A percentile compares a stretch with the other conserved stretches of the same genome.
These are phyloP conservation scores for Idris sp. DNA, from an alignment of 1,140 invertebrate species.

Conservation along the genomic window DNA sequence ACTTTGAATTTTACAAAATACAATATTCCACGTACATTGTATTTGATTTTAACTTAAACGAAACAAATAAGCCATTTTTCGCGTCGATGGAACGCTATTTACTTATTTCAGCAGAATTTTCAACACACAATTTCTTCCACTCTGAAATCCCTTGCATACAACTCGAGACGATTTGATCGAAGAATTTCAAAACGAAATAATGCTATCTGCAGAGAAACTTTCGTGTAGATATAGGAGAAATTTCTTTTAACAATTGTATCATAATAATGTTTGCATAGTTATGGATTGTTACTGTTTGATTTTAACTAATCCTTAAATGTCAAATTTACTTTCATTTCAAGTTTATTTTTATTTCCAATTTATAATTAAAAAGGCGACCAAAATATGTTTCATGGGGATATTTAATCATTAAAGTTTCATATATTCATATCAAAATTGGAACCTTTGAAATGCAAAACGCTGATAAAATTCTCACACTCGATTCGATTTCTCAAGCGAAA, in stretches of 20 bases:
- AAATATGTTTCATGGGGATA: too few species aligned
- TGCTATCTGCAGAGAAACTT: slow-evolving; percentile 6
- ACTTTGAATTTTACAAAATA: too few species aligned
- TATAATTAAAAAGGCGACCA: neutral
- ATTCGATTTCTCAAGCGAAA: slow-evolving; percentile 1
- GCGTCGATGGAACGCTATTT: slow-evolving; percentile 30
- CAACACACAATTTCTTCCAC: slow-evolving; percentile 28
- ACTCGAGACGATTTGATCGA: slow-evolving; percentile 50
- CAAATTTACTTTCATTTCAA: neutral
- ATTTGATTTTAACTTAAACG: slow-evolving; percentile 19
- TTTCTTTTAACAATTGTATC: slow-evolving; percentile 23
- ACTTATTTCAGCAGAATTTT: slow-evolving; percentile 36
- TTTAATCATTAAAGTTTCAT: too few species aligned
- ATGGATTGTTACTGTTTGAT: slow-evolving; percentile 2
- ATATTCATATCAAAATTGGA: neutral
- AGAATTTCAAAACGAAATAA: slow-evolving; percentile 49
- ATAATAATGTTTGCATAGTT: slow-evolving; percentile 23
- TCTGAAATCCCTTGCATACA: slow-evolving; percentile 35
- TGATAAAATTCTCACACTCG: neutral
- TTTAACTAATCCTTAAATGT: slow-evolving; percentile 4
- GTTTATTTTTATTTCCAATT: neutral
- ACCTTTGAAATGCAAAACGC: slow-evolving; percentile 16
- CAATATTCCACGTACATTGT: too few species aligned
- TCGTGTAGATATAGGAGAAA: slow-evolving; percentile 13
- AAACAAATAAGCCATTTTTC: slow-evolving; percentile 52